Base-by-base conservation (phyloP, 2,888 invertebrate genomes). In the Volucella inflata region DNA sequence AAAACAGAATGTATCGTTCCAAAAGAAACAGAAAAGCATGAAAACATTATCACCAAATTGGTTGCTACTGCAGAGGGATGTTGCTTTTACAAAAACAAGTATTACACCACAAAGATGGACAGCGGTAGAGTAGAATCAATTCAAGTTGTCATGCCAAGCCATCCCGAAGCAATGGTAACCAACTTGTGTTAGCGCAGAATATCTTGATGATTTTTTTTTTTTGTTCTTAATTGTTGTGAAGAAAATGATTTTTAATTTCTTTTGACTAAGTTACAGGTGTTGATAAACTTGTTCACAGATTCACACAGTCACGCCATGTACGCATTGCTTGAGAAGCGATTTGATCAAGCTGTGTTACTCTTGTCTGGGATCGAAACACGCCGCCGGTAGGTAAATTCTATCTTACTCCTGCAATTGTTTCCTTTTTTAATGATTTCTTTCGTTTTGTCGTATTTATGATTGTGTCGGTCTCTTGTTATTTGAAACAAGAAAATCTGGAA, bases 211-310 rank as follows among this genome's bases (percentile, higher is more conserved):
- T 6, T 30, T 21, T 21, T 21, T 21, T n/a, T 21, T 21, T 2
- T 21, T 21, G 21, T 21, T 21, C 21, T 21, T 21, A 46, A 44
- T 30, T 12, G 36, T 46, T 44, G 62, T 75, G 10, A 65, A 80
- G 70, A 75, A 71, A 75, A 84, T 60, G 64, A 70, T 65, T 78
- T 84, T 76, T 85, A 85, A 85, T 85, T 65, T 51, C 77, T 85
- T 65, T 85, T 85, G 81, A 81, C 81, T 84, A 85, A 85, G 85
- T 85, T 85, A 11, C 85, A 85, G 85, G 85, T 81, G 48, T 50
- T 81, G 51, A 81, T 30, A 30, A 70, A 77, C 51, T 71, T 74
- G 78, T 71, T 78, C 50, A 67, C 40, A 74, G 48, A 68, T 55
- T 48, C 77, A 79, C 30, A 30, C 6, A 21, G 3, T 6, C 30